Evolutionary conservation across 2,888 invertebrate species (phyloP), one percentile per base, ranked within the genome.

Genomic region (Falcaria lacertinaria): DNA sequence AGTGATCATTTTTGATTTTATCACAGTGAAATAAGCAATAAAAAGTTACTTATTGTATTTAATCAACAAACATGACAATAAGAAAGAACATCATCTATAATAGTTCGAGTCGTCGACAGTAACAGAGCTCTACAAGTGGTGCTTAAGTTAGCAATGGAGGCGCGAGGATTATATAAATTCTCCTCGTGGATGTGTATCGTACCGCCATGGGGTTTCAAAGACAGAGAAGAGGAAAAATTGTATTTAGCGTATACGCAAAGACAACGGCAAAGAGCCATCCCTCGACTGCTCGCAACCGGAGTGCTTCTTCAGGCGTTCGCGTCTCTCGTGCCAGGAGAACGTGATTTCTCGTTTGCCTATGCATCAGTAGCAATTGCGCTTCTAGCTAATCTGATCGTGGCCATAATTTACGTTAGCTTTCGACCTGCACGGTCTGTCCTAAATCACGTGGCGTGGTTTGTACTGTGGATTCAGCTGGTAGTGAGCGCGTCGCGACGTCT

Each of bases 361-460:
- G 48, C 57, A 1, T 70, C 71, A 8, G 64, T 78, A 36, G 55
- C 64, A 22, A 46, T 78, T 47, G 74, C 73, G 14, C 47, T 82
- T 15, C 34, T 74, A 14, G 53, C 67, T 33, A 77, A 86, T 53
- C 35, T 76, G 36, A 55, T 62, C 15, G 61, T 86, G 48, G 67
- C 69, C n/a, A 55, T 59, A 25, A 47, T 73, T 34, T 80, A 85
- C 47, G 55, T 60, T 6, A 71, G 71, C 39, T 36, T 73, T 5
- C 69, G 57, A n/a, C 56, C 60, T 8, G 61, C 67, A 3, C 74
- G 94, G 85, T 78, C 90, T 6, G 79, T 90, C 2, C 81, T 94
- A 41, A 92, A 93, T 36, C 93, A 93, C 64, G 63, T 94, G 39
- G 90, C 91, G 28, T 94, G 94, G 93, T 85, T 92, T 47, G 76